A percentile compares a stretch with the other conserved stretches of the same genome.
Conservation (phyloP, 2,113 vertebrate genomes). For the Mesembrinibis cayennensis region DNA sequence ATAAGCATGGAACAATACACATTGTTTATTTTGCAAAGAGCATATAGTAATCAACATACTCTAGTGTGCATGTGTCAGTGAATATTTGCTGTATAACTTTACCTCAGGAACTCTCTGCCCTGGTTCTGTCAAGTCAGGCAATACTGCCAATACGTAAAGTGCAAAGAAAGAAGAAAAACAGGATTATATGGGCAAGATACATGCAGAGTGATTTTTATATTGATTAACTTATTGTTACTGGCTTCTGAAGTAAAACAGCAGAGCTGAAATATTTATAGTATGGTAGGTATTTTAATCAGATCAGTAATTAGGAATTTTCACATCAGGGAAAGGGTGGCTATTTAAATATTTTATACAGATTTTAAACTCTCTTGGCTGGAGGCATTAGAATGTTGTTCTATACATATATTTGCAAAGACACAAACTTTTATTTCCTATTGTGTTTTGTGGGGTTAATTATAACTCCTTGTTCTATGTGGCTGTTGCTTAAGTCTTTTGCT, state of each 20-base stretch:
- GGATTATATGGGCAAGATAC: neutral
- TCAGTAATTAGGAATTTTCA: neutral
- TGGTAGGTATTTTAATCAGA: neutral
- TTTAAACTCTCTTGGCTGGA: neutral
- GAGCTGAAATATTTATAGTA: neutral
- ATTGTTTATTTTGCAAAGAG: neutral
- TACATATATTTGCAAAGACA: neutral
- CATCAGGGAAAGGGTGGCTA: neutral
- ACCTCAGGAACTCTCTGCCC: neutral
- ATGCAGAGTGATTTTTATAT: neutral
- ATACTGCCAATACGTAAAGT: neutral
- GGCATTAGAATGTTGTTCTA: neutral
- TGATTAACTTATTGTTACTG: neutral
- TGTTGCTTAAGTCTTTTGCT: neutral
- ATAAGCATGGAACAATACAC: neutral
- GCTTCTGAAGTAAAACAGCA: neutral
- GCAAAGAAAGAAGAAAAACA: neutral
- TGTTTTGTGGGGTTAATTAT: neutral
- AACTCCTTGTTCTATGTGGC: neutral
- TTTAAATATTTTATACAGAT: neutral
- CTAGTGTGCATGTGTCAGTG: neutral
- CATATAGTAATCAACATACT: neutral
- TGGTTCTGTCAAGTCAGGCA: constrained; percentile 4
- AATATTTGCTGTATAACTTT: neutral
- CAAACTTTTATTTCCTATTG: neutral